Evolutionary conservation across 23 tunicate genomes (phyloP).

Genomic region (Trididemnum clinides): DNA sequence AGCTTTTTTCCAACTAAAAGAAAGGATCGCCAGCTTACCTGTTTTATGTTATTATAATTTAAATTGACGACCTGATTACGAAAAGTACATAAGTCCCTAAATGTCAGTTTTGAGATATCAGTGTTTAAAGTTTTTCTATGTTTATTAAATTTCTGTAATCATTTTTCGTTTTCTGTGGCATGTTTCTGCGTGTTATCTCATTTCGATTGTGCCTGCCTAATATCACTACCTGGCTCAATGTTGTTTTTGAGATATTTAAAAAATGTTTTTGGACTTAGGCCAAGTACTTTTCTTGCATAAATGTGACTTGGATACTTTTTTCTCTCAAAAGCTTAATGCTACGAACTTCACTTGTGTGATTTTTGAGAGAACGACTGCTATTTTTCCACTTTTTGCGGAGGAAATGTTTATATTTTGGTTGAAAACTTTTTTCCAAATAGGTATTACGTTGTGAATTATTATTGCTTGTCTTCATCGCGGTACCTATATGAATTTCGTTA

Average conservation of each 20-base stretch:
- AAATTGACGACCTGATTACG: background rate
- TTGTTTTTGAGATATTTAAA: background rate
- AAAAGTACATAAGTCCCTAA: conserved; percentile 3
- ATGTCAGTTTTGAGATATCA: conserved; percentile 8
- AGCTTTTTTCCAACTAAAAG: too few species aligned
- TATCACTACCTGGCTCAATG: background rate
- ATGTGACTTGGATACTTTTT: too few species aligned
- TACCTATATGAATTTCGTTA: too few species aligned
- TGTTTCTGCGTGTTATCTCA: background rate
- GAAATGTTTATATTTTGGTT: background rate
- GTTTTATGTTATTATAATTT: too few species aligned
- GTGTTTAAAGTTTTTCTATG: conserved; percentile 11
- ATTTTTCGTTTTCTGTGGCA: conserved; percentile 1
- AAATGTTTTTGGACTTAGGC: too few species aligned
- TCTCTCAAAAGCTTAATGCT: background rate
- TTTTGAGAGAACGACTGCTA: background rate
- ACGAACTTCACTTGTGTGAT: background rate
- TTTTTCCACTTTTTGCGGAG: background rate
- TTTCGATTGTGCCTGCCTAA: background rate
- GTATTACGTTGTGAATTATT: too few species aligned
- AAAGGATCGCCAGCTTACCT: too few species aligned
- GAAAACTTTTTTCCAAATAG: background rate
- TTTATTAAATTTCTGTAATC: background rate
- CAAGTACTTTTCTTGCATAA: too few species aligned
- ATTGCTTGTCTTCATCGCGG: too few species aligned